Percentiles rank a stretch among this genome's conserved stretches.
phyloP scores from a whole-genome alignment of 2,113 vertebrate genomes.

The Crotalus viridis region DNA sequence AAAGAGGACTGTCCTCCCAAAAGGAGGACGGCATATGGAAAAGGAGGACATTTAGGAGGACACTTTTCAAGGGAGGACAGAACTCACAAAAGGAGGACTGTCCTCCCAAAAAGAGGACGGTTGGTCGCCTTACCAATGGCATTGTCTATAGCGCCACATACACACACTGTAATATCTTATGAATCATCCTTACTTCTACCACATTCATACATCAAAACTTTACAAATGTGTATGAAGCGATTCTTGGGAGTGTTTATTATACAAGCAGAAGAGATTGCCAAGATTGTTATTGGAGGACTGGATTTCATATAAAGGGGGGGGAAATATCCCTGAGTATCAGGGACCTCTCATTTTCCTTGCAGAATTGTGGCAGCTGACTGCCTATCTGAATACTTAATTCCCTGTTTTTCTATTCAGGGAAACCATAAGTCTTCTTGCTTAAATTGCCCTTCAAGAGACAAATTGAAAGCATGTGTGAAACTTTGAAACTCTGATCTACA shows the following conservation, averaged over 20 bases:
- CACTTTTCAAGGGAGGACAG: no score
- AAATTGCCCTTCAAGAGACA: not conserved
- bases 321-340: not conserved
- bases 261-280: not conserved
- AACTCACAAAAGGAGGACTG: no score
- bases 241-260: not conserved
- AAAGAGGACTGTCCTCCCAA: no score
- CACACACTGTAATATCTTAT: not conserved
- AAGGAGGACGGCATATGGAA: no score
- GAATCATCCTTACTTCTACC: not conserved
- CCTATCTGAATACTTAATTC: not conserved
- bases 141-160: not conserved
- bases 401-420: not conserved
- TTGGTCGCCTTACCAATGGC: no score
- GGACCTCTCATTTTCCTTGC: not conserved
- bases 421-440: not conserved
- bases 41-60: no score
- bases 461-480: constrained; percentile 1
- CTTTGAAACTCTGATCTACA: not conserved
- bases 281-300: not conserved
- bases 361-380: not conserved
- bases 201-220: not conserved
- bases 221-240: not conserved
- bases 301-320: not conserved
- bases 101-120: no score